phyloP scores from a whole-genome alignment of 35 echinoderm and acorn worm genomes.

The Chiridota heheva region DNA sequence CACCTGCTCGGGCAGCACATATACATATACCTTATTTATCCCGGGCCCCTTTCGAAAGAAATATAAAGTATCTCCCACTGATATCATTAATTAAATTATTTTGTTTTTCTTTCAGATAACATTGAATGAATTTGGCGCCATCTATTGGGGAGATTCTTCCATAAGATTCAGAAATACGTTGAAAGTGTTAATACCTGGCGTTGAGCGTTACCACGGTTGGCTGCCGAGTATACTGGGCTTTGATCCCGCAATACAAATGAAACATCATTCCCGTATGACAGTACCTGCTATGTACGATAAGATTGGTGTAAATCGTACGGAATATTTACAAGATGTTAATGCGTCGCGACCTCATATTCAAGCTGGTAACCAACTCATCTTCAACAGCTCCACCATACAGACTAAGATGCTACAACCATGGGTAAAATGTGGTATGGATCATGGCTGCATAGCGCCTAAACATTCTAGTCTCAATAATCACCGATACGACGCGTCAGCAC shows the following conservation, averaged over 20 bases:
- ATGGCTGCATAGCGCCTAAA: constrained; percentile 52
- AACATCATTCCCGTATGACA: constrained; percentile 58
- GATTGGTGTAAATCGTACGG: constrained; percentile 40
- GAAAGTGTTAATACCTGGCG: constrained; percentile 40
- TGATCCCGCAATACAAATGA: constrained; percentile 38
- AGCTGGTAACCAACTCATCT: constrained; percentile 56
- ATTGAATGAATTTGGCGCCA: constrained; percentile 68
- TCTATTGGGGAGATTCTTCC: constrained; percentile 77
- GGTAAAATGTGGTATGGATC: constrained; percentile 47
- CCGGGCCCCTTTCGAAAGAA: too few relatives aligned
- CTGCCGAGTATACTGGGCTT: constrained; percentile 51
- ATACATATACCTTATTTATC: too few relatives aligned
- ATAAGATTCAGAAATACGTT: constrained; percentile 59
- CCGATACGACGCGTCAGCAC: constrained; percentile 60
- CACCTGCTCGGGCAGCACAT: too few relatives aligned
- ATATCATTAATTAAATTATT: too few relatives aligned
- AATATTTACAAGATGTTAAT: too few relatives aligned
- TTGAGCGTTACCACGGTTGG: constrained; percentile 65
- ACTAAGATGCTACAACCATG: constrained; percentile 58
- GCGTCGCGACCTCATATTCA: constrained; percentile 56
- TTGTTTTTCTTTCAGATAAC: constrained; percentile 35
- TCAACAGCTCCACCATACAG: constrained; percentile 73
- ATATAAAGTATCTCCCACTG: too few relatives aligned
- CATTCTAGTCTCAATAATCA: constrained; percentile 44
- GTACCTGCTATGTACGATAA: constrained; percentile 44